Evolutionary conservation across 2,888 invertebrate genomes (phyloP).

Genomic region (Bimastos eiseni): DNA sequence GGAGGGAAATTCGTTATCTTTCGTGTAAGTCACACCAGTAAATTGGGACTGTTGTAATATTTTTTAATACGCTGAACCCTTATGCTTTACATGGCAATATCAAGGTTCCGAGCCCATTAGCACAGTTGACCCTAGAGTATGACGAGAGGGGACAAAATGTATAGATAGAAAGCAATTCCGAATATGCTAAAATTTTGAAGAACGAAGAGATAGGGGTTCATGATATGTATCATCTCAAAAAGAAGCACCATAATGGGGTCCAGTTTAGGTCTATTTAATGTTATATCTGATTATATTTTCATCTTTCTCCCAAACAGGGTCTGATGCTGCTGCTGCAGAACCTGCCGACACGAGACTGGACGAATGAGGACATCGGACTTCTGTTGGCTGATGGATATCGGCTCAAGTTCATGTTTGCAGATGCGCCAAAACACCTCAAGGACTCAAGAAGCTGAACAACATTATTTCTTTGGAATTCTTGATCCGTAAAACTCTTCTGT

Average conservation of each 20-base stretch:
- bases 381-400: conserved; percentile 96
- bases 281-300: background rate
- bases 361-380: conserved; percentile 89
- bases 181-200: too few species aligned
- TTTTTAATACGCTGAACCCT: too few species aligned
- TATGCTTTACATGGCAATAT: too few species aligned
- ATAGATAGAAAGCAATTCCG: too few species aligned
- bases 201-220: too few species aligned
- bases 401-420: conserved; percentile 94
- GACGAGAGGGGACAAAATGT: too few species aligned
- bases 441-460: conserved; percentile 26
- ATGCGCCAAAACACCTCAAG: conserved; percentile 83
- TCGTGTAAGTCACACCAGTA: too few species aligned
- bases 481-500: background rate
- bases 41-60: too few species aligned
- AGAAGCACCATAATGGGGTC: background rate
- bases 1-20: too few species aligned
- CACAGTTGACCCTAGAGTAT: too few species aligned
- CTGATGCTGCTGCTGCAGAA: conserved; percentile 92
- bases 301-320: conserved; percentile 67
- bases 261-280: background rate
- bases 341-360: conserved; percentile 96
- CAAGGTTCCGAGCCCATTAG: too few species aligned
- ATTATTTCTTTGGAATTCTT: background rate
- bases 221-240: background rate